Evolutionary conservation across 2,113 vertebrate species (phyloP), one percentile per base, ranked within the genome.

Genomic region (Heloderma charlesbogerti): DNA sequence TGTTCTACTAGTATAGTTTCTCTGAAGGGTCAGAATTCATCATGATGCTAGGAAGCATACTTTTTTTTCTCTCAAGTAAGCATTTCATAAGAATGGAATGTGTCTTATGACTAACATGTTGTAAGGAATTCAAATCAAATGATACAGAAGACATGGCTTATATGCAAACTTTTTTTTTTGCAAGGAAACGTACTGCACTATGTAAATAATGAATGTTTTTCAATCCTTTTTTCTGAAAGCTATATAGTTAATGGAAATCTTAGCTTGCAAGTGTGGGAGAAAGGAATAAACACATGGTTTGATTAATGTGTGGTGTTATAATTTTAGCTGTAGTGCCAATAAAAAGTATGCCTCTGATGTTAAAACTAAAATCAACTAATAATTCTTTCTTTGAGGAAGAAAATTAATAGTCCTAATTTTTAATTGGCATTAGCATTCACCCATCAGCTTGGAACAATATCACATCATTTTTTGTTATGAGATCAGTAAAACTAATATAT

Each of bases 41-140:
- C 89, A 0, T 0, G 88, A 51, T 93, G 87, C 87, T 96, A 91
- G 89, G 84, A 91, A 95, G 92, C 93, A 94, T 92, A 87, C 91
- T 94, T 95, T 95, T 93, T 96, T 63, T 27, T 27, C 67, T 13
- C 88, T 94, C 92, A 94, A 96, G 93, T 92, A 94, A 95, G 87
- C 94, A 94, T 92, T 95, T 96, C 94, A 95, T 95, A 94, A 91
- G 89, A 93, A 1, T 94, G 95, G 95, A 96, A 96, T 96, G 94
- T 75, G 90, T 96, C 95, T 92, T 93, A 92, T 94, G 95, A 94
- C 94, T 94, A 93, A 95, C 94, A 92, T 89, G 94, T 88, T 94
- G 92, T 90, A 94, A 94, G 92, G 92, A 91, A 93, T 90, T 78
- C 79, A 84, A 91, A 93, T 96, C 94, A 94, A 92, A 93, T 95